Percentiles rank a stretch among this genome's conserved stretches.
These are phyloP conservation scores for Cirrhinus molitorella DNA, from an alignment of 2,797 vertebrate genomes.

Conservation along the genomic window DNA sequence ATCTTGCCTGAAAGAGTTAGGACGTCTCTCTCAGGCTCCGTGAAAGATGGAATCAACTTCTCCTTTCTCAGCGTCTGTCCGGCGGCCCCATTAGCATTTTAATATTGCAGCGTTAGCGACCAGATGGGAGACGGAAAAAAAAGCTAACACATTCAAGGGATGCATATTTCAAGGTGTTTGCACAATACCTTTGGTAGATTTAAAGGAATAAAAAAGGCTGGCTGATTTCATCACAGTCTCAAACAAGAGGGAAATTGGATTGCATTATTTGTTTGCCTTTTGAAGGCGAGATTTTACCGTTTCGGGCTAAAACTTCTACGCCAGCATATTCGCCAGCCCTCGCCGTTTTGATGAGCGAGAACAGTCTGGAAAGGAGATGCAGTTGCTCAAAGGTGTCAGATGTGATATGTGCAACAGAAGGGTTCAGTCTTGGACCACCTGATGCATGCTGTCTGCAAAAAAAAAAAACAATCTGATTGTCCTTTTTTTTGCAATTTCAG, in stretches of 20 bases:
- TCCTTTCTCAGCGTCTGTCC: constrained; percentile 55
- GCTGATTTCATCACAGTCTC: constrained; percentile 60
- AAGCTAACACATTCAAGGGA: constrained; percentile 38
- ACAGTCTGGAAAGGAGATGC: not conserved
- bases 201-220: not conserved
- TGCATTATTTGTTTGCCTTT: constrained; percentile 14
- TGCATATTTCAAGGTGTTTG: constrained; percentile 63
- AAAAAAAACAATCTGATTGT: constrained; percentile 14
- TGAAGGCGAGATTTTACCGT: constrained; percentile 8
- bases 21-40: constrained; percentile 1
- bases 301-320: constrained; percentile 24
- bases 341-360: constrained; percentile 3
- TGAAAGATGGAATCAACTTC: constrained; percentile 53
- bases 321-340: constrained; percentile 12
- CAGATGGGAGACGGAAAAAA: constrained; percentile 48
- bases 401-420: not conserved
- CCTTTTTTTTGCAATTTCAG: not conserved
- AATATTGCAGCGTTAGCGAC: constrained; percentile 56
- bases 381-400: not conserved
- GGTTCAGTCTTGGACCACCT: not conserved
- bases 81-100: constrained; percentile 59
- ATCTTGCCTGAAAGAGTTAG: constrained; percentile 15
- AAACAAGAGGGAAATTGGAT: constrained; percentile 59
- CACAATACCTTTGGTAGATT: constrained; percentile 55
- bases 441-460: constrained; percentile 3